Evolutionary conservation across 2,888 invertebrate genomes (phyloP).

Genomic region (Lasioglossum lativentre): DNA sequence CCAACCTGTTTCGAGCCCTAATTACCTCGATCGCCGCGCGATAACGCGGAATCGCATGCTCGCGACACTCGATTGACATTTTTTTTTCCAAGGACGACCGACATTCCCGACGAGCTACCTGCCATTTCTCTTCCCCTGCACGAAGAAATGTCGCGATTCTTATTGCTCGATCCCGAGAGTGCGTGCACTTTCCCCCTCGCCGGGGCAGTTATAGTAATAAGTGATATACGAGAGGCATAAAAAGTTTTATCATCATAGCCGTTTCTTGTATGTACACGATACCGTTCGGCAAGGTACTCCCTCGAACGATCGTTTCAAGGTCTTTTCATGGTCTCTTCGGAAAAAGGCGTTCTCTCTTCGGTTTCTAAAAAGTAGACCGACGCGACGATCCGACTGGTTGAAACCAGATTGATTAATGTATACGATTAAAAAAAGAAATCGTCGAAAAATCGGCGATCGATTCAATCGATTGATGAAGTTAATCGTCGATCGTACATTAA

Average conservation of each 20-base stretch:
- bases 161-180: background rate
- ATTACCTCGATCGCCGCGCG: constrained; percentile 1
- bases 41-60: background rate
- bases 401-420: too few relatives aligned
- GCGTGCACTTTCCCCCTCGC: constrained; percentile 5
- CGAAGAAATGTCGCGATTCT: constrained; percentile 37
- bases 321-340: background rate
- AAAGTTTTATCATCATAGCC: background rate
- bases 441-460: too few relatives aligned
- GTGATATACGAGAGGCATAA: background rate
- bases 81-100: constrained; percentile 34
- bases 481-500: too few relatives aligned
- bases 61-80: constrained; percentile 35
- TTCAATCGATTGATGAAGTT: too few relatives aligned
- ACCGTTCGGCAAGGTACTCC: too few relatives aligned
- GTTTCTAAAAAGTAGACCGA: too few relatives aligned
- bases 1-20: background rate
- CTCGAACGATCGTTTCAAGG: background rate
- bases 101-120: constrained; percentile 2
- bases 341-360: too few relatives aligned
- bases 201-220: background rate
- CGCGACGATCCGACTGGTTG: too few relatives aligned
- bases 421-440: too few relatives aligned
- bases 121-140: constrained; percentile 30
- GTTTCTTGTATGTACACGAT: background rate